Evolutionary conservation across 2,797 vertebrate genomes (phyloP).

Genomic region (Pantherophis alleghaniensis): DNA sequence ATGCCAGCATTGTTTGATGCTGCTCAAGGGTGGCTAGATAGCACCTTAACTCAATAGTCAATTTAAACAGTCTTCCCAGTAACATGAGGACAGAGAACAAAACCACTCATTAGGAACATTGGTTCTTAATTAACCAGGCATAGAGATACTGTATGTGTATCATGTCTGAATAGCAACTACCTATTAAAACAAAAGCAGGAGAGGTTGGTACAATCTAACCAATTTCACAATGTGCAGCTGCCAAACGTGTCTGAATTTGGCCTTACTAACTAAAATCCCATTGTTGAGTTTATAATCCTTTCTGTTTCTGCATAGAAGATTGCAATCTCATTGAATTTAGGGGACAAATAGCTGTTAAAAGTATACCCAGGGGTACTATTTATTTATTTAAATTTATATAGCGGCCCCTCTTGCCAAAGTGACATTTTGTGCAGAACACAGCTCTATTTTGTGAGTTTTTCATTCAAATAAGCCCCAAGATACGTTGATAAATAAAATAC

Average conservation of each 20-base stretch:
- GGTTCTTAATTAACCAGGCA: neutral
- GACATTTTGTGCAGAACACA: neutral
- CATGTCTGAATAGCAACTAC: neutral
- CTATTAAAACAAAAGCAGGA: neutral
- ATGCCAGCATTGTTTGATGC: neutral
- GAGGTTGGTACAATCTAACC: neutral
- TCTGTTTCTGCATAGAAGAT: neutral
- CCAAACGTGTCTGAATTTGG: neutral
- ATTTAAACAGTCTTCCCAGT: neutral
- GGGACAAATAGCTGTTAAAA: neutral
- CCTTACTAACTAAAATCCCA: neutral
- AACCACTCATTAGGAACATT: neutral
- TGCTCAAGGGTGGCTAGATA: neutral
- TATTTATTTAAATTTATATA: neutral
- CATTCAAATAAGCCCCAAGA: neutral
- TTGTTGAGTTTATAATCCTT: neutral
- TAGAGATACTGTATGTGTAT: neutral
- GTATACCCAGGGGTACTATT: neutral
- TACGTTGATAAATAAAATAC: conserved; percentile 23
- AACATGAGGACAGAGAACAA: neutral
- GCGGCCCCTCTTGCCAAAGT: neutral
- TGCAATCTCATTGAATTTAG: neutral
- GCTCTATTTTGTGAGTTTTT: neutral
- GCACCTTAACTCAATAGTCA: neutral
- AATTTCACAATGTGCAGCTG: neutral